Evolutionary conservation across 2,888 invertebrate genomes (phyloP).

Genomic region (Elysia crispata): DNA sequence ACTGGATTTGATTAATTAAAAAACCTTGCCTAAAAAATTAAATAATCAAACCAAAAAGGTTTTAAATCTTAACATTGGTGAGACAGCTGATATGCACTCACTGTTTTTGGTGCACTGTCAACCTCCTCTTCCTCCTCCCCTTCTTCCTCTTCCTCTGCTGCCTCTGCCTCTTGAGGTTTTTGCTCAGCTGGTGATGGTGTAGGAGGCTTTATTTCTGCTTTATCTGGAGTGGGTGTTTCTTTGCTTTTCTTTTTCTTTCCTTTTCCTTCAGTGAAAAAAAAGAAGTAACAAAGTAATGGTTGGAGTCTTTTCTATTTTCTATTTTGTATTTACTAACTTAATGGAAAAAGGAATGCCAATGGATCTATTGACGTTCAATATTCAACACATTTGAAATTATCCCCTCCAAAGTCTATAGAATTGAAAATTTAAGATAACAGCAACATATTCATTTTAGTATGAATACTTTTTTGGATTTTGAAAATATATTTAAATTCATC

Average conservation of each 20-base stretch:
- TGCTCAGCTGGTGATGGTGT: constrained; percentile 51
- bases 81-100: constrained; percentile 48
- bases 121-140: constrained; percentile 60
- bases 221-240: constrained; percentile 53
- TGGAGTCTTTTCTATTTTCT: not conserved
- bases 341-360: too few species aligned
- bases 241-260: constrained; percentile 57
- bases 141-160: constrained; percentile 49
- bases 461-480: too few species aligned
- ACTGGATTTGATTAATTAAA: too few species aligned
- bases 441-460: too few species aligned
- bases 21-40: too few species aligned
- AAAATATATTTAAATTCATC: too few species aligned
- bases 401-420: too few species aligned
- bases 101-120: constrained; percentile 66
- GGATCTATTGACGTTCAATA: too few species aligned
- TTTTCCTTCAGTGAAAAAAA: constrained; percentile 6
- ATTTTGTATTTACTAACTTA: too few species aligned
- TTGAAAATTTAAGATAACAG: too few species aligned
- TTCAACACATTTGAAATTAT: too few species aligned
- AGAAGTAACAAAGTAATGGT: not conserved
- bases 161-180: constrained; percentile 51
- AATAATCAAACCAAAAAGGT: too few species aligned
- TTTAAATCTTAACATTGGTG: not conserved
- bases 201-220: constrained; percentile 58